Evolutionary conservation across 2,797 vertebrate genomes (phyloP).

Genomic region (Nyctibius grandis): DNA sequence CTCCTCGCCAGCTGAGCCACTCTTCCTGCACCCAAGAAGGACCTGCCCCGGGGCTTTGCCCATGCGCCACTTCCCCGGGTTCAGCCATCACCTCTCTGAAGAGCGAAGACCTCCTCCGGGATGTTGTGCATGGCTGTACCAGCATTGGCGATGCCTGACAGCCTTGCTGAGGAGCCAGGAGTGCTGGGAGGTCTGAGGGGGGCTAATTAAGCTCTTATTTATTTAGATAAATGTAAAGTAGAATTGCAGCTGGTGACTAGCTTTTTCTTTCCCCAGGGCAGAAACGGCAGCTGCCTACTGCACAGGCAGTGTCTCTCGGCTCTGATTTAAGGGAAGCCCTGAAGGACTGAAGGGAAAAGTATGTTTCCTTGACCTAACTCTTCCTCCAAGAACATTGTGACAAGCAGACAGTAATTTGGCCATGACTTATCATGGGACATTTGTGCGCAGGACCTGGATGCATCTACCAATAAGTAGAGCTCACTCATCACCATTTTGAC

Average conservation of each 20-base stretch:
- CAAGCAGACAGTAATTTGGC: background rate
- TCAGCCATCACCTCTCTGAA: background rate
- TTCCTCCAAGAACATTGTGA: background rate
- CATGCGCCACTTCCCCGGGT: accelerated
- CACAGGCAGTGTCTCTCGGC: background rate
- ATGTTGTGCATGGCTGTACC: background rate
- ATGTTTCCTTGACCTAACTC: background rate
- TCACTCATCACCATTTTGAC: background rate
- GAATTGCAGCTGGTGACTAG: background rate
- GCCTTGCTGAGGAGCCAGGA: background rate
- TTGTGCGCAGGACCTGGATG: background rate
- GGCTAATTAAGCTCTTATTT: background rate
- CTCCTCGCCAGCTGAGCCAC: background rate
- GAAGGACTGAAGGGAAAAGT: background rate
- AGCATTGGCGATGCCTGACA: background rate
- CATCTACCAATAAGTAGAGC: background rate
- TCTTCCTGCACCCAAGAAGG: accelerated
- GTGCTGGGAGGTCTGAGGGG: background rate
- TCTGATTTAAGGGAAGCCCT: background rate
- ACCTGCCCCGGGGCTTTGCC: background rate
- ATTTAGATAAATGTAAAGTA: background rate
- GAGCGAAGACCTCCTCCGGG: background rate
- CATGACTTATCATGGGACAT: background rate
- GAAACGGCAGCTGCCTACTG: background rate
- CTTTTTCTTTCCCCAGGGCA: background rate